A percentile compares a stretch with the other conserved stretches of the same genome.
Evolutionary conservation across 2,797 vertebrate genomes (phyloP).

Genomic region (Eupleurogrammus muticus): DNA sequence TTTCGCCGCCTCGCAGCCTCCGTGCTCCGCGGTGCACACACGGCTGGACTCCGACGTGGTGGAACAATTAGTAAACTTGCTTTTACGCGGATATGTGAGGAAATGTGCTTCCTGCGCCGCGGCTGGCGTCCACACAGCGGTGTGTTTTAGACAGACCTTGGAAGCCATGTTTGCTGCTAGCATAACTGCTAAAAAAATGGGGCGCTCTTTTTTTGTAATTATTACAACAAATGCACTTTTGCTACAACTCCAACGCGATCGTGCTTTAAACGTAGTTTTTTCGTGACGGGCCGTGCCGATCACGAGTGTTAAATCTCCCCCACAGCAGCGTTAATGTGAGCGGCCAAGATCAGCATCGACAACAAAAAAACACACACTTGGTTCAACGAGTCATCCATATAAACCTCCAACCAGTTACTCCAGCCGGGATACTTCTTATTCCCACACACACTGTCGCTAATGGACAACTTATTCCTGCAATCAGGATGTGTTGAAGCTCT

Average conservation of each 20-base stretch:
- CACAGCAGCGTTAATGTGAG: constrained; percentile 39
- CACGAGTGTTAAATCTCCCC: constrained; percentile 34
- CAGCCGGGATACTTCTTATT: constrained; percentile 4
- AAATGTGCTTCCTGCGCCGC: constrained; percentile 59
- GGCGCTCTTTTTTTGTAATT: constrained; percentile 58
- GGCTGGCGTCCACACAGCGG: constrained; percentile 66
- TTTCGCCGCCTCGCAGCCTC: constrained; percentile 82
- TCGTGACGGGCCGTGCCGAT: constrained; percentile 4
- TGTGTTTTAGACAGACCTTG: constrained; percentile 78
- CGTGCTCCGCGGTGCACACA: constrained; percentile 64
- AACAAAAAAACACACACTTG: constrained; percentile 67
- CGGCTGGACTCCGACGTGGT: constrained; percentile 48
- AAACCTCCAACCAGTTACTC: constrained; percentile 30
- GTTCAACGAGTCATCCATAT: constrained; percentile 63
- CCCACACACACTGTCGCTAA: constrained; percentile 6
- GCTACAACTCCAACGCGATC: constrained; percentile 31
- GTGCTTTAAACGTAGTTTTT: constrained; percentile 1
- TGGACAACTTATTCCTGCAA: not conserved
- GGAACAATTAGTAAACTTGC: constrained; percentile 71
- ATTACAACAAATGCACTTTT: constrained; percentile 53
- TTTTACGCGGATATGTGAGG: constrained; percentile 51
- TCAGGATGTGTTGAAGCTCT: constrained; percentile 23
- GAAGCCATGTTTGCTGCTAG: constrained; percentile 88
- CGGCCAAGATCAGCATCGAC: constrained; percentile 60
- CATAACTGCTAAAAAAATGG: constrained; percentile 71